Percentiles rank a stretch among this genome's conserved stretches.
Evolutionary conservation across 2,113 vertebrate genomes (phyloP).

Genomic region (Gymnogyps californianus): DNA sequence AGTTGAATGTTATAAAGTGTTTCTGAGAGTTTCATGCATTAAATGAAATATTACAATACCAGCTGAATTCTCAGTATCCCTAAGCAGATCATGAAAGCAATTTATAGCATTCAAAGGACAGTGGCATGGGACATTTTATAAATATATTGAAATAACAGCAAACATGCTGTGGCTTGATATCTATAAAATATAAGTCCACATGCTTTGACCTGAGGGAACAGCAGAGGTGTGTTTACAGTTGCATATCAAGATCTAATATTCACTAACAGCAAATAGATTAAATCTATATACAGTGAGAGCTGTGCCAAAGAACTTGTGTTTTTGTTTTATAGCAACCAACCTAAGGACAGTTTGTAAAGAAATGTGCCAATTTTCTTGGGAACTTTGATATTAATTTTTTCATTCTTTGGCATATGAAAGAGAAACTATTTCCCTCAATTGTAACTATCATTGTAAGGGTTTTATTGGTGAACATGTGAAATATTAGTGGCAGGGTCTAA

Average conservation of each 20-base stretch:
- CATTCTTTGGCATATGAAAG: neutral
- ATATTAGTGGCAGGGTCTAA: neutral
- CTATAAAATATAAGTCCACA: neutral
- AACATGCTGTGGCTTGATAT: neutral
- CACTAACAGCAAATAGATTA: neutral
- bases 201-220: neutral
- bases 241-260: neutral
- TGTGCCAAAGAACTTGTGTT: neutral
- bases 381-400: neutral
- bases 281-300: neutral
- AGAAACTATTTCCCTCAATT: neutral
- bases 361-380: neutral
- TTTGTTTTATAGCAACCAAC: neutral
- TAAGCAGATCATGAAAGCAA: neutral
- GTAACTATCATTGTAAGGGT: neutral
- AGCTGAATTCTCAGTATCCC: neutral
- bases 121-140: neutral
- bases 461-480: neutral
- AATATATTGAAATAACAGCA: neutral
- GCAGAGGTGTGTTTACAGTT: neutral
- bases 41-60: neutral
- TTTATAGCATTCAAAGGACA: neutral
- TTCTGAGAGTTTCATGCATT: neutral
- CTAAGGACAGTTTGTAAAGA: neutral
- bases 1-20: neutral